phyloP scores from a whole-genome alignment of 1,140 invertebrate genomes.

The Micrasema minimum region DNA sequence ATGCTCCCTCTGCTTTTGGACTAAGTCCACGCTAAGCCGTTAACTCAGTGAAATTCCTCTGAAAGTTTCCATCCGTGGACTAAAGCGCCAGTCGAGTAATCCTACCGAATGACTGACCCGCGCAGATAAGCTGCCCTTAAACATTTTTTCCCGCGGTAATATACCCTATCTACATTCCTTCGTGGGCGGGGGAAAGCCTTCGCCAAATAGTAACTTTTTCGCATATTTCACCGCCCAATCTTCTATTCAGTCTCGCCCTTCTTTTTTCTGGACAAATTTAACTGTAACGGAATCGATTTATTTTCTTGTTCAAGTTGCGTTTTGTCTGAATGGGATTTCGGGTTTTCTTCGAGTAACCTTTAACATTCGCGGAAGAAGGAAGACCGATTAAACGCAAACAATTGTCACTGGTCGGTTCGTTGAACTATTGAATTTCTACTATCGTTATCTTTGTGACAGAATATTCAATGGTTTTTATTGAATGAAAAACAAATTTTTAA shows the following conservation, averaged over 20 bases:
- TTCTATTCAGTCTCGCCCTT: not conserved
- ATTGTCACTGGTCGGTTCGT: too few species aligned
- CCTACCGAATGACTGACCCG: constrained; percentile 51
- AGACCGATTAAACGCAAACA: too few species aligned
- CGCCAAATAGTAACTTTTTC: not conserved
- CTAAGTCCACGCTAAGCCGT: constrained; percentile 49
- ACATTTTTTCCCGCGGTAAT: constrained; percentile 31
- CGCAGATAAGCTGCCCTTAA: constrained; percentile 46
- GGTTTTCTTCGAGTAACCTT: not conserved
- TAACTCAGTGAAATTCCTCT: constrained; percentile 46
- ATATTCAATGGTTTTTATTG: too few species aligned
- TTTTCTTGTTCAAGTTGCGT: not conserved
- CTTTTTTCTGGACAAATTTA: not conserved
- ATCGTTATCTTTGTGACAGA: too few species aligned
- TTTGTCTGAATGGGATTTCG: not conserved
- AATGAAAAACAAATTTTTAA: too few species aligned
- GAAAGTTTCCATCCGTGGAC: constrained; percentile 49
- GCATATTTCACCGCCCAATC: not conserved
- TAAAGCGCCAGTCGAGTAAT: constrained; percentile 42
- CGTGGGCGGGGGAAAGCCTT: too few species aligned
- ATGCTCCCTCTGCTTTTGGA: constrained; percentile 39
- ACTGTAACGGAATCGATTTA: not conserved
- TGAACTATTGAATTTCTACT: too few species aligned
- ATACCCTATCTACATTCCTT: not conserved
- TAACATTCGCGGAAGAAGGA: constrained; percentile 1